Evolutionary conservation across 2,888 invertebrate genomes (phyloP).

Genomic region (Nephrotoma appendiculata): DNA sequence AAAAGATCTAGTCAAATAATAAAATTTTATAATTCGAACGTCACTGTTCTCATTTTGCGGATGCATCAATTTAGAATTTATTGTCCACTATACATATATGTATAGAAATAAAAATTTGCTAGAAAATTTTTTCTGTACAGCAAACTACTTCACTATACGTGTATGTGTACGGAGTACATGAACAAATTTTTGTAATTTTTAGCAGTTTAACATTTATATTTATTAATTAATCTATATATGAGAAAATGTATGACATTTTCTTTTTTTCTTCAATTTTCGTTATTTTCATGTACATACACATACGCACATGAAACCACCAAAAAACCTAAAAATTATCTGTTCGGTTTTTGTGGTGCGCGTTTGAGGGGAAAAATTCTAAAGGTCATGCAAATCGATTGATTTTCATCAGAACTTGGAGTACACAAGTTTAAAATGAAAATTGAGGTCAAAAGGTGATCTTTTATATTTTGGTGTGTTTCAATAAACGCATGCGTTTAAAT

Average conservation of each 20-base stretch:
- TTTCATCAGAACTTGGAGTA: not conserved
- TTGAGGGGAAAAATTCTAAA: not conserved
- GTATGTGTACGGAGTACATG: not conserved
- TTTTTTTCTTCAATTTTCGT: not conserved
- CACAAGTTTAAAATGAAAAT: not conserved
- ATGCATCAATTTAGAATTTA: slow-evolving; percentile 4
- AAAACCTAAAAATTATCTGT: not conserved
- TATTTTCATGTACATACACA: not conserved
- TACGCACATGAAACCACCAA: not conserved
- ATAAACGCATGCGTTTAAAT: not conserved
- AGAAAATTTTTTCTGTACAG: not conserved
- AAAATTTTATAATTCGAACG: not conserved
- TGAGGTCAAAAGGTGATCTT: not conserved
- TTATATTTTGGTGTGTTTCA: not conserved
- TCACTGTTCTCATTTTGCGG: slow-evolving; percentile 3
- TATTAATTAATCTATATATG: not conserved
- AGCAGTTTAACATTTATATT: not conserved
- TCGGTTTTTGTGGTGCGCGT: not conserved
- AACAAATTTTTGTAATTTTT: not conserved
- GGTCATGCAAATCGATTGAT: not conserved
- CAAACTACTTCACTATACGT: not conserved
- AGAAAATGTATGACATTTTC: not conserved
- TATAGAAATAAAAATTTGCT: not conserved
- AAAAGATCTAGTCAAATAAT: not conserved
- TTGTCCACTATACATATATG: not conserved